These are phyloP conservation scores for Petrocephalus schoutedeni DNA, from an alignment of 2,797 vertebrate species.

Conservation along the genomic window DNA sequence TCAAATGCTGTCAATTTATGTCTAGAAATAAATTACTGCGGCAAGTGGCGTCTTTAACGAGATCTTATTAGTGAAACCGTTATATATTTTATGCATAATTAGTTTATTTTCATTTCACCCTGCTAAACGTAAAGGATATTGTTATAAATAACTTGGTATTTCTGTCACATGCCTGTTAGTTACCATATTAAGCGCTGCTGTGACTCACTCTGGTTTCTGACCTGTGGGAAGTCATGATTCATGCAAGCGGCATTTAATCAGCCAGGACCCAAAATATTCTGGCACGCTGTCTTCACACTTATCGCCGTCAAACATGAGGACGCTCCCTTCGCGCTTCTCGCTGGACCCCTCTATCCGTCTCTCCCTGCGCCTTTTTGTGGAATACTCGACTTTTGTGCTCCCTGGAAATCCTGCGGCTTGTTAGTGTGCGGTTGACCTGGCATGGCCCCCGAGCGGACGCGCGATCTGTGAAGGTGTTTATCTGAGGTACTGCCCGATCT, in stretches of 20 bases:
- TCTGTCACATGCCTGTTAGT: constrained; percentile 38
- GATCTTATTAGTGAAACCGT: neutral
- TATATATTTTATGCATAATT: neutral
- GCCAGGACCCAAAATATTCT: constrained; percentile 33
- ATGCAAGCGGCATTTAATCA: constrained; percentile 33
- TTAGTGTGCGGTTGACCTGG: neutral
- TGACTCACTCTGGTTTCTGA: constrained; percentile 37
- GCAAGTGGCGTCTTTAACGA: neutral
- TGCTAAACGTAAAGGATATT: constrained; percentile 16
- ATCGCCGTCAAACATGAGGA: constrained; percentile 4
- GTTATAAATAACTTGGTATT: constrained; percentile 33
- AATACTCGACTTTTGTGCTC: constrained; percentile 12
- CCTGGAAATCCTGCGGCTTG: neutral
- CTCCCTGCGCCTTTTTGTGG: neutral
- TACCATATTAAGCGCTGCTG: constrained; percentile 35
- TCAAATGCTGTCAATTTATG: neutral
- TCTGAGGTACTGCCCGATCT: constrained; percentile 7
- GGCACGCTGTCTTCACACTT: constrained; percentile 6
- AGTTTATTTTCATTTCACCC: neutral
- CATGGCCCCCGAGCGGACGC: constrained; percentile 10
- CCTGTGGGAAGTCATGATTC: constrained; percentile 40
- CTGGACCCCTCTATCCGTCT: neutral
- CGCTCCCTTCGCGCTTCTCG: neutral
- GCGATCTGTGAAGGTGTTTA: neutral
- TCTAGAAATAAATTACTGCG: neutral